Evolutionary conservation across 2,797 vertebrate genomes (phyloP), one percentile per base, ranked within the genome.

Genomic region (Amblyraja radiata): DNA sequence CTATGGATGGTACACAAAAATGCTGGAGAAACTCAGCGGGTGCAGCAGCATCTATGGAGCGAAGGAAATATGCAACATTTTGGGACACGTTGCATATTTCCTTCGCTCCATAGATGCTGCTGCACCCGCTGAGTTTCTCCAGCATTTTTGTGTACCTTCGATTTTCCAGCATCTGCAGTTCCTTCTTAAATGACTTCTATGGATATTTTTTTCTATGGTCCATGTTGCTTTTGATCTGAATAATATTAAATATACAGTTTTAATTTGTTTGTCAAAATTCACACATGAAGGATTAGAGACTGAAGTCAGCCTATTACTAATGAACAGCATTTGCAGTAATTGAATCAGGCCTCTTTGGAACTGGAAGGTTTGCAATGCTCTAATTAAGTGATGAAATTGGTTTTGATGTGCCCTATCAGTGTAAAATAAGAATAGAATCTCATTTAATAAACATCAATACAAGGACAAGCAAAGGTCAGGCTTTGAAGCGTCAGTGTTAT

Each of bases 401-500:
- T 73, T 73, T 39, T 46, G 18, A 65, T 39, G 32, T 71, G 90
- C 36, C 90, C 73, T 39, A 46, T 91, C 71, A 54, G 5, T 91
- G 68, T 39, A 91, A 91, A 25, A 10, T 39, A 91, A 39, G 68
- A 73, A 74, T 46, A 74, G 68, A 90, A 25, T 91, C 65, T 91
- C 36, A 91, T 23, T 91, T 91, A 73, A 91, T 74, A 39, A 73
- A 28, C 68, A 91, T 90, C 32, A 2, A 73, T 54, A 25, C 25
- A 91, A 73, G 39, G 18, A 91, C 36, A 5, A 28, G 58, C 61
- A 32, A 91, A 91, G 90, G 90, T 73, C 32, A 73, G 36, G 18
- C 65, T 39, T 73, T 39, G 16, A 25, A 73, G 9, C 36, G 54
- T 73, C 90, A 91, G 36, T 73, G 74, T 91, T 13, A 73, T 73